Percentiles rank a stretch among this genome's conserved stretches.
Evolutionary conservation across 2,113 vertebrate species (phyloP).

Genomic region (Poecilia latipinna): DNA sequence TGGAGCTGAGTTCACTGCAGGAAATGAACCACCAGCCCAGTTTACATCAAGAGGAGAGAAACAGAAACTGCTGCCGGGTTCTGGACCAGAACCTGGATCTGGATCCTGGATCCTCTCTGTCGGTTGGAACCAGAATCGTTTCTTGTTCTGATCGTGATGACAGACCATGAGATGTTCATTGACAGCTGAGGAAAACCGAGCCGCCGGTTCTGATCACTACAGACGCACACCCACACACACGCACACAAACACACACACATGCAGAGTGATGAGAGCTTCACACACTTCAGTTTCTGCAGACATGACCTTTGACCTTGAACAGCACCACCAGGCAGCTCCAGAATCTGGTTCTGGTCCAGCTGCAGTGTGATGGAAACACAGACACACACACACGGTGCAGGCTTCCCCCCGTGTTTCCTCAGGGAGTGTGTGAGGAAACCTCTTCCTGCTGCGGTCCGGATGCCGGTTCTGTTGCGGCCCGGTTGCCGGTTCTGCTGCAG

Average conservation of each 20-base stretch:
- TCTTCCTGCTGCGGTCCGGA: constrained; percentile 57
- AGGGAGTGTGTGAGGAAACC: constrained; percentile 48
- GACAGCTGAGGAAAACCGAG: background rate
- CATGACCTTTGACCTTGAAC: background rate
- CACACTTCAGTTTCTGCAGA: no score
- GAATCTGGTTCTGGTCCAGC: constrained; percentile 3
- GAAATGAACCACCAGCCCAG: background rate
- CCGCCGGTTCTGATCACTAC: background rate
- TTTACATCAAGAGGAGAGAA: no score
- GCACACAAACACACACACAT: no score
- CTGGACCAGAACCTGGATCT: no score
- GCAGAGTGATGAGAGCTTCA: no score
- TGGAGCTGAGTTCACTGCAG: constrained; percentile 37
- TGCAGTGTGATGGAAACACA: constrained; percentile 14
- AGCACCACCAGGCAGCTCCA: background rate
- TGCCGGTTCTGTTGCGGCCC: constrained; percentile 41
- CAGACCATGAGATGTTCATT: no score
- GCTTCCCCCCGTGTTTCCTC: constrained; percentile 66
- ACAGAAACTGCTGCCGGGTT: background rate
- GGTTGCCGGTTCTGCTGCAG: constrained; percentile 61
- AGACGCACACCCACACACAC: no score
- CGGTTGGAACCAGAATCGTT: no score
- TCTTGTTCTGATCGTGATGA: no score
- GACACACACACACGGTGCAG: constrained; percentile 21
- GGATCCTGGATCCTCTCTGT: no score